phyloP scores from a whole-genome alignment of 2,797 vertebrate species.

The Margarornis squamiger region DNA sequence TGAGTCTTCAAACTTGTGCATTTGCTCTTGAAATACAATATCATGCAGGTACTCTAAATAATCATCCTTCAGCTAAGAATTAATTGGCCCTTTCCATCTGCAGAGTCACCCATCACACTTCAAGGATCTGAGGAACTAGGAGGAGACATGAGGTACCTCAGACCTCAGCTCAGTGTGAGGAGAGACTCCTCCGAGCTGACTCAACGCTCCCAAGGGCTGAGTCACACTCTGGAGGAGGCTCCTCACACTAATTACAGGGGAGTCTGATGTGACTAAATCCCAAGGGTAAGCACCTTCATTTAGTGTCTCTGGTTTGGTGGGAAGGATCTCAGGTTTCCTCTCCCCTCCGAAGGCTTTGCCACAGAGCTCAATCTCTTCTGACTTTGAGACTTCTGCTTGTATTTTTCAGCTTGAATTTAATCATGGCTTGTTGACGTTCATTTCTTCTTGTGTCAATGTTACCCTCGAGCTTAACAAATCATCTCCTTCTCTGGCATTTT shows the following conservation, averaged over 20 bases:
- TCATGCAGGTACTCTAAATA: neutral
- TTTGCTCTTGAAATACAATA: neutral
- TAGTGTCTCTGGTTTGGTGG: neutral
- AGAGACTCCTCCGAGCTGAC: neutral
- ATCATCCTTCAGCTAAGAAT: neutral
- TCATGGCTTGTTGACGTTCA: neutral
- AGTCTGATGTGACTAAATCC: neutral
- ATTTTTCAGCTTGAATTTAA: slow-evolving; percentile 19
- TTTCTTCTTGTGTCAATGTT: neutral
- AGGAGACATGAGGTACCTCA: neutral
- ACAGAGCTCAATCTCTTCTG: neutral
- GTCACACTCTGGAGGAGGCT: neutral
- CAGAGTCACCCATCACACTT: neutral
- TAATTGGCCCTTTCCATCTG: neutral
- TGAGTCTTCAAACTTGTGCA: neutral
- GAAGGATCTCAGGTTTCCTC: neutral
- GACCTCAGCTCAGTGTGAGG: neutral
- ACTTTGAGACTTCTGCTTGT: neutral
- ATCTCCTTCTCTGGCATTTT: slow-evolving; percentile 1
- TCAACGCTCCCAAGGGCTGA: neutral
- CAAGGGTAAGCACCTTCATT: neutral
- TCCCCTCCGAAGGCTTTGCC: neutral
- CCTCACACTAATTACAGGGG: neutral
- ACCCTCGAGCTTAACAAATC: slow-evolving; percentile 25
- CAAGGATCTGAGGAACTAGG: neutral